Base-by-base conservation (phyloP, 2,888 invertebrate species). In the Drosophila diplacantha region DNA sequence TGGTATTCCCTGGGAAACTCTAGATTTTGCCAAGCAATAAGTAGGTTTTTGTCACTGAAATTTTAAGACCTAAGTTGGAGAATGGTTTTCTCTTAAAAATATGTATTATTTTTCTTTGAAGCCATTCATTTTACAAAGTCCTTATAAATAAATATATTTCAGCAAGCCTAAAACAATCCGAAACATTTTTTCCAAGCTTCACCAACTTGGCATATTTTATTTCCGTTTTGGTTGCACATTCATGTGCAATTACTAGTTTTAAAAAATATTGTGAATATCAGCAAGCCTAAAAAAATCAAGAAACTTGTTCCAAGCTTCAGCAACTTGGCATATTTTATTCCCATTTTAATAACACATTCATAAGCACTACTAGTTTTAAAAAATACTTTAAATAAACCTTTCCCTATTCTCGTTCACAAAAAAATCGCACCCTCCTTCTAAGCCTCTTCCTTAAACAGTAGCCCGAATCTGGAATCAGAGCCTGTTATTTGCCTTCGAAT, bases 401-500 rank as follows among this genome's bases (percentile, higher is more conserved):
- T 26, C 6, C n/a, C 9, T 29, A 9, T 44, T 44, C 4, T 31
- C 18, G 8, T 29, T 0, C 8, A 2, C 24, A 24, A 24, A 24
- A 0, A 26, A 31, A 1, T 6, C 9, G 4, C n/a, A 6, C 7
- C 16, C 11, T 14, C 6, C 31, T 46, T 38, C 39, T 43, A 37
- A 58, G 11, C 14, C 43, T 16, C 22, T 16, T 16, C 20, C 44
- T 8, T 12, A 57, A 58, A 55, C 58, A 71, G 75, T 51, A 73
- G 69, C 71, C 8, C 18, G 20, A 20, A 31, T 44, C 44, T 44
- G 22, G 44, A 77, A 81, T 74, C 79, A 38, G 59, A 67, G 79
- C 70, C 71, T 64, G 72, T 71, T 78, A 70, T 78, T 81, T 72
- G 66, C 67, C 71, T 37, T 35, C 34, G 50, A 38, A 53, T 49